Evolutionary conservation across 2,888 invertebrate genomes (phyloP).

Genomic region (Urechis unicinctus): DNA sequence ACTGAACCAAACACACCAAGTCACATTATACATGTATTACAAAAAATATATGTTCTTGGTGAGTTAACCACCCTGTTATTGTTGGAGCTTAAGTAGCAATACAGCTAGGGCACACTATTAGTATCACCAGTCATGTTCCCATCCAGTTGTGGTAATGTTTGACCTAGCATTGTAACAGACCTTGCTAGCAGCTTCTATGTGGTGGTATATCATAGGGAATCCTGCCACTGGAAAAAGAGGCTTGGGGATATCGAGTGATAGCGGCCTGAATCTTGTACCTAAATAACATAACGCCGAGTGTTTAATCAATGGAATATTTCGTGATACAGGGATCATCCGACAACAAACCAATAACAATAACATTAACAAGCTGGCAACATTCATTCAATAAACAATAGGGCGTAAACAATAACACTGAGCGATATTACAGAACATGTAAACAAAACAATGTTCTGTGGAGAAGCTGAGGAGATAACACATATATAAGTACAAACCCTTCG

Average conservation of each 20-base stretch:
- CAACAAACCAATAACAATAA: too few species aligned
- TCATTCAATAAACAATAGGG: background rate
- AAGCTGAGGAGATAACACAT: too few species aligned
- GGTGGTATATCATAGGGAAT: conserved; percentile 90
- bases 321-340: too few species aligned
- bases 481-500: conserved; percentile 82
- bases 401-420: too few species aligned
- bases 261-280: conserved; percentile 95
- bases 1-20: conserved; percentile 52
- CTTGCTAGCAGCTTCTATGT: conserved; percentile 80
- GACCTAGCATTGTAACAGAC: conserved; percentile 24
- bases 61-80: background rate
- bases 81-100: background rate
- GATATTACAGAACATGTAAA: too few species aligned
- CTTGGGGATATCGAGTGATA: conserved; percentile 95
- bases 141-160: too few species aligned
- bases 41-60: background rate
- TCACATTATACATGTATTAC: conserved; percentile 1
- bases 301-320: too few species aligned
- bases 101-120: too few species aligned
- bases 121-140: too few species aligned
- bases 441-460: too few species aligned
- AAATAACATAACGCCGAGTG: too few species aligned
- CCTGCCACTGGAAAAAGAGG: conserved; percentile 97
- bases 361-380: background rate